These are phyloP conservation scores for Gavialis gangeticus DNA, from an alignment of 2,113 vertebrate species.

Conservation along the genomic window DNA sequence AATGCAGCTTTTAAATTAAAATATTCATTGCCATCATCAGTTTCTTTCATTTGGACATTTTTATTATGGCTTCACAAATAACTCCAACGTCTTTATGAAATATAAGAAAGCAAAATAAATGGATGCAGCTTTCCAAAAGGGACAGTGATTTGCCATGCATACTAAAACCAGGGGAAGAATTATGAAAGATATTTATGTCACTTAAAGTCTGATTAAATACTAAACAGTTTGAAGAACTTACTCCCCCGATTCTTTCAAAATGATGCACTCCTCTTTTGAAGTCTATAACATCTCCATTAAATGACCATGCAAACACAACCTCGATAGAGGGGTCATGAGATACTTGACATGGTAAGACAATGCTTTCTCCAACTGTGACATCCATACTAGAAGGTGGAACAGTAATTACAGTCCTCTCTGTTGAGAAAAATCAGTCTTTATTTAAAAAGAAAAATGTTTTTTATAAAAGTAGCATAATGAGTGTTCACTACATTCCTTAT, in stretches of 20 bases:
- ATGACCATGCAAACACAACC: conserved; percentile 87
- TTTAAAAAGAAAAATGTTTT: not conserved
- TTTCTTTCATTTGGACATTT: conserved; percentile 57
- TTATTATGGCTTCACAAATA: conserved; percentile 68
- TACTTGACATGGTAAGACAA: conserved; percentile 89
- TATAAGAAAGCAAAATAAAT: conserved; percentile 62
- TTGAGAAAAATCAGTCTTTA: not conserved
- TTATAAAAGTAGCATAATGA: not conserved
- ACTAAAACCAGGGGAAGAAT: not conserved
- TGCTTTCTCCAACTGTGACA: conserved; percentile 89
- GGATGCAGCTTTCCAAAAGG: conserved; percentile 33
- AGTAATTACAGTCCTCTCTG: conserved; percentile 87
- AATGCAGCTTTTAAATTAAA: conserved; percentile 64
- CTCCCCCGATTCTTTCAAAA: conserved; percentile 90
- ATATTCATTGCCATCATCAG: conserved; percentile 56
- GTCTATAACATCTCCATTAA: conserved; percentile 87
- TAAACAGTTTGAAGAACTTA: conserved; percentile 72
- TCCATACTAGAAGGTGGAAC: conserved; percentile 86
- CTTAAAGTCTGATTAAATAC: not conserved
- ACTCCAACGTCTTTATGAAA: conserved; percentile 53
- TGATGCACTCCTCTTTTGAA: conserved; percentile 82
- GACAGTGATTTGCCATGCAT: conserved; percentile 33
- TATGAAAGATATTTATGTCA: not conserved
- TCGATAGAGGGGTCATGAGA: conserved; percentile 85
- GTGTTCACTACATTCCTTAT: not conserved